Base-by-base conservation (phyloP, 2,797 vertebrate species). In the Trachurus trachurus region DNA sequence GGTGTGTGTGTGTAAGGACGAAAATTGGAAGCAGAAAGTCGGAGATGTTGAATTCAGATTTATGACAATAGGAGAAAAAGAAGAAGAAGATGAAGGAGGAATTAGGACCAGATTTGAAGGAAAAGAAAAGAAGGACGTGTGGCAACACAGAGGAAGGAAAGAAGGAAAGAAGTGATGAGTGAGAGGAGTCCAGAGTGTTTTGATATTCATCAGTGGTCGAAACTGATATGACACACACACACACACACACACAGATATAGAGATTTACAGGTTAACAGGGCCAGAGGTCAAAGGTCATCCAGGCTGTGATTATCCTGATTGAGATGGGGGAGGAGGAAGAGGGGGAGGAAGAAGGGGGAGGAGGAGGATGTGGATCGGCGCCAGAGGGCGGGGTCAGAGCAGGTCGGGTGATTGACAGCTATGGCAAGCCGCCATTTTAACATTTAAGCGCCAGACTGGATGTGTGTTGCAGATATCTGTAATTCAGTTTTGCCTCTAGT, bases 11-110 rank as follows among this genome's bases (percentile, higher is more conserved):
- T 26, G 26, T 26, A 50, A 53, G 66, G 19, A 64, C 16, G 7
- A 22, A 72, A 76, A 73, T 72, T 82, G 52, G 56, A 79, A 71
- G 21, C 79, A 82, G 76, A 80, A 42, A 45, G 52, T 3, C 0
- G 17, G 34, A 59, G 62, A 72, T 9, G 40, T 53, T 52, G 34
- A 64, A 71, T 19, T 77, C 21, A 58, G 21, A 69, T 71, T 74
- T 71, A 78, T 50, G 42, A 47, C 65, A 42, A 21, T 37, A 57
- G 49, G 29, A 58, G 29, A 0, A 21, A 11, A 13, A 52, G 17
- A 19, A 26, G 26, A 26, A 26, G 26, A 26, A 26, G 26, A 26
- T n/a, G 39, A 56, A 45, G 39, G 3, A 22, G n/a, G 40, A 63
- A 61, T 79, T 22, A 40, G 13, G 15, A 62, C 15, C 79, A 75